Percentiles rank a stretch among this genome's conserved stretches.
Evolutionary conservation across 1,140 invertebrate species (phyloP).

Genomic region (Laupala kohalensis): DNA sequence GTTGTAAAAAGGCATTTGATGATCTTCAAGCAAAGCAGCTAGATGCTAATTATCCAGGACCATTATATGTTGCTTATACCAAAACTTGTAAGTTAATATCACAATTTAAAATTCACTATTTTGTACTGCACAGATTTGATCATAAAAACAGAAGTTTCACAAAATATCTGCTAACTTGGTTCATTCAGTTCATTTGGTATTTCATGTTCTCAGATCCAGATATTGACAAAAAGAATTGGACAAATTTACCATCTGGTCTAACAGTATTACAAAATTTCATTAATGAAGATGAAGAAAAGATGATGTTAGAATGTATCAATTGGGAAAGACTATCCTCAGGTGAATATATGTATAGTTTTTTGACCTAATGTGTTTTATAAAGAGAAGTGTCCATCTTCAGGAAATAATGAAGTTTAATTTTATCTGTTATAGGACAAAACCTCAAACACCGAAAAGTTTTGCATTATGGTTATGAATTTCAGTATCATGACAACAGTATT

Average conservation of each 20-base stretch:
- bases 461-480: slow-evolving; percentile 91
- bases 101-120: not conserved
- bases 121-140: not conserved
- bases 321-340: slow-evolving; percentile 29
- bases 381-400: not conserved
- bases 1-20: slow-evolving; percentile 35
- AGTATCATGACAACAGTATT: slow-evolving; percentile 80
- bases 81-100: slow-evolving; percentile 23
- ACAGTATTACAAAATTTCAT: slow-evolving; percentile 60
- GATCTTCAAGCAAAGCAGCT: slow-evolving; percentile 38
- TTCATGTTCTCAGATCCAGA: slow-evolving; percentile 28
- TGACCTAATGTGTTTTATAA: not conserved
- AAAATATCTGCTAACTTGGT: not conserved
- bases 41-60: slow-evolving; percentile 32
- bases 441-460: slow-evolving; percentile 79
- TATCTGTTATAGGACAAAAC: slow-evolving; percentile 2
- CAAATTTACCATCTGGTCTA: slow-evolving; percentile 52
- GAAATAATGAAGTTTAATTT: not conserved
- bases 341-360: not conserved
- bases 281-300: slow-evolving; percentile 50
- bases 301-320: slow-evolving; percentile 46
- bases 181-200: slow-evolving; percentile 10
- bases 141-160: not conserved
- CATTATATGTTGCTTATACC: slow-evolving; percentile 50
- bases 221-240: slow-evolving; percentile 17